Percentiles rank a stretch among this genome's conserved stretches.
Evolutionary conservation across 2,113 vertebrate species (phyloP).

Genomic region (Amazona guildingii): DNA sequence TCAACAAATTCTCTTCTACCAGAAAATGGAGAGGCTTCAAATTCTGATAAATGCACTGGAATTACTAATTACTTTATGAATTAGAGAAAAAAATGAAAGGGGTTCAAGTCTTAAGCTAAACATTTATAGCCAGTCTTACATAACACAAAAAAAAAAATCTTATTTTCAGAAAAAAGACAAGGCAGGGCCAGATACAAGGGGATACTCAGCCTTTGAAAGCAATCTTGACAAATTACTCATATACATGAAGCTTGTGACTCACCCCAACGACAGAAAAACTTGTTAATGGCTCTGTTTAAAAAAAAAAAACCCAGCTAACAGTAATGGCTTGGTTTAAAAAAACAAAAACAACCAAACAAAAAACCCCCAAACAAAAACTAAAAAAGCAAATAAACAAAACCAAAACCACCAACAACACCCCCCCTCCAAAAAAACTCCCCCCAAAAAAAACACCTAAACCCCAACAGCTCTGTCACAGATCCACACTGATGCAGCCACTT

Average conservation of each 20-base stretch:
- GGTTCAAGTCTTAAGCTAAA: background rate
- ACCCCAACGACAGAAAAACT: background rate
- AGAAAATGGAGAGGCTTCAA: background rate
- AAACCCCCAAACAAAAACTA: background rate
- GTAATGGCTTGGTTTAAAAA: background rate
- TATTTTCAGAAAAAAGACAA: background rate
- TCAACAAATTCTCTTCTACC: background rate
- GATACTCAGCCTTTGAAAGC: background rate
- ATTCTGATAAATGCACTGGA: background rate
- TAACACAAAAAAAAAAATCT: background rate
- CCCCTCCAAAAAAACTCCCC: too few species aligned
- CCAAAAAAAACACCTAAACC: background rate
- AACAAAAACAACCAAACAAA: too few species aligned
- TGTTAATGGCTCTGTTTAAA: background rate
- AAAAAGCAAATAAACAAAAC: background rate
- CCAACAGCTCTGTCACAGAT: background rate
- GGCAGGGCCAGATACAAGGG: background rate
- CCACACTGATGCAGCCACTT: background rate
- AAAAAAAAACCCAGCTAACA: background rate
- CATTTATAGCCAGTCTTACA: background rate
- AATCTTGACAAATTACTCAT: background rate
- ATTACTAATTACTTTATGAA: background rate
- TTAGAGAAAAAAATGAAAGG: background rate
- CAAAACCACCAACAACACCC: background rate
- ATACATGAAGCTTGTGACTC: background rate